phyloP scores from a whole-genome alignment of 2,113 vertebrate genomes.

The Calyptomena viridis region DNA sequence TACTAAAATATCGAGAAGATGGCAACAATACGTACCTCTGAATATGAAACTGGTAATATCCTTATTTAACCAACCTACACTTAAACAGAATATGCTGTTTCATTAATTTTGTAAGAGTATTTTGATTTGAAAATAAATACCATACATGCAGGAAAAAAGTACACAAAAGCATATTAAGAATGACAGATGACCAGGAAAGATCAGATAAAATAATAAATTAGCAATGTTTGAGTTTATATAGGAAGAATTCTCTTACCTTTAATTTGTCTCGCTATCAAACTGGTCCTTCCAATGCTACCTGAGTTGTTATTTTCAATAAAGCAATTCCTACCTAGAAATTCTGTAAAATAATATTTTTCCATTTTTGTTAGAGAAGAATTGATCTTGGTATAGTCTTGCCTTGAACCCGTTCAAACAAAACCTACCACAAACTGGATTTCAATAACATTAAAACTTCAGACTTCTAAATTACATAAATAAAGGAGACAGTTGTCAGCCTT shows the following conservation, averaged over 20 bases:
- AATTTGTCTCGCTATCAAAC: not conserved
- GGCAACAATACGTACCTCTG: not conserved
- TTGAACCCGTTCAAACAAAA: not conserved
- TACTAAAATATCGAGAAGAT: not conserved
- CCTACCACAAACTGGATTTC: not conserved
- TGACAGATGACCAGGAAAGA: not conserved
- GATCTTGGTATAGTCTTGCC: not conserved
- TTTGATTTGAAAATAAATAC: not conserved
- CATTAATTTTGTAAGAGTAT: not conserved
- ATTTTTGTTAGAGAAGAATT: not conserved
- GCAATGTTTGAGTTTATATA: not conserved
- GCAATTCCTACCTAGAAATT: not conserved
- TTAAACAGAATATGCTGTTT: not conserved
- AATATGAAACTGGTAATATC: not conserved
- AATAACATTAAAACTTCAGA: not conserved
- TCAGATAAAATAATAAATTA: not conserved
- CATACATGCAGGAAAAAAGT: not conserved
- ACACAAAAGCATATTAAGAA: not conserved
- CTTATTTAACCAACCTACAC: not conserved
- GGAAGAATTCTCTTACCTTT: not conserved
- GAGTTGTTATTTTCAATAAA: not conserved
- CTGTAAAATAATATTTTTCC: not conserved
- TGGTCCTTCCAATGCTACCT: not conserved
- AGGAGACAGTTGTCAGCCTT: not conserved
- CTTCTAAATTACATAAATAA: constrained; percentile 18